Conservation (phyloP, 1,140 invertebrate genomes). For the Oscheius sp. region DNA sequence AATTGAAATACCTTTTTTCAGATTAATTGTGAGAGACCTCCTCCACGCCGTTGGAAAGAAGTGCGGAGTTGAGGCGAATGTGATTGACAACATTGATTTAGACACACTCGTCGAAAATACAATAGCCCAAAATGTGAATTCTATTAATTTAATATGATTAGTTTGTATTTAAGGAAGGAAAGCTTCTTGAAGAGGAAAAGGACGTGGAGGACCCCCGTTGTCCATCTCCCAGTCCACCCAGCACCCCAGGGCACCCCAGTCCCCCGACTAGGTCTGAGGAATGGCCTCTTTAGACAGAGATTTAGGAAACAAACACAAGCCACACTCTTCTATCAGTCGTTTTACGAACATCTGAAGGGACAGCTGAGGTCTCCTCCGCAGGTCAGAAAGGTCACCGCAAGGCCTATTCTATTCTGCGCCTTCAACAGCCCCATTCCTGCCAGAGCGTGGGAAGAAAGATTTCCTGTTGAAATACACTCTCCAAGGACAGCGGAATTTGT, state of each 20-base stretch:
- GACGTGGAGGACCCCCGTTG: constrained; percentile 43
- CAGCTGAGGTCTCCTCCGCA: neutral
- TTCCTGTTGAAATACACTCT: too few relatives aligned
- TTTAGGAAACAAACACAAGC: neutral
- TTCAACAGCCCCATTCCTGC: too few relatives aligned
- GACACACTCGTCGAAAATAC: constrained; percentile 58
- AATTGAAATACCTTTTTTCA: too few relatives aligned
- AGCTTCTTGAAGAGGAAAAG: constrained; percentile 45
- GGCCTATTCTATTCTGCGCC: too few relatives aligned
- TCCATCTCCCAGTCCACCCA: neutral
- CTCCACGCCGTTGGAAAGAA: constrained; percentile 58
- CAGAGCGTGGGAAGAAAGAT: too few relatives aligned
- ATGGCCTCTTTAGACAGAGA: constrained; percentile 9
- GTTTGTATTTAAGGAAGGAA: constrained; percentile 53
- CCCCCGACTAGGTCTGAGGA: constrained; percentile 4
- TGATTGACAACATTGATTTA: constrained; percentile 56
- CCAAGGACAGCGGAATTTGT: too few relatives aligned
- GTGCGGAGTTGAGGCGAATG: constrained; percentile 54
- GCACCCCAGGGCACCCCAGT: neutral
- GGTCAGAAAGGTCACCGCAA: too few relatives aligned
- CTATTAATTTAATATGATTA: neutral
- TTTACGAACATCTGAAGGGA: neutral
- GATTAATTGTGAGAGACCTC: constrained; percentile 49
- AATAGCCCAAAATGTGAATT: constrained; percentile 51
- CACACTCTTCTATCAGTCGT: neutral